Evolutionary conservation across 35 echinoderm and acorn worm genomes (phyloP).

Genomic region (Heliocidaris erythrogramma): DNA sequence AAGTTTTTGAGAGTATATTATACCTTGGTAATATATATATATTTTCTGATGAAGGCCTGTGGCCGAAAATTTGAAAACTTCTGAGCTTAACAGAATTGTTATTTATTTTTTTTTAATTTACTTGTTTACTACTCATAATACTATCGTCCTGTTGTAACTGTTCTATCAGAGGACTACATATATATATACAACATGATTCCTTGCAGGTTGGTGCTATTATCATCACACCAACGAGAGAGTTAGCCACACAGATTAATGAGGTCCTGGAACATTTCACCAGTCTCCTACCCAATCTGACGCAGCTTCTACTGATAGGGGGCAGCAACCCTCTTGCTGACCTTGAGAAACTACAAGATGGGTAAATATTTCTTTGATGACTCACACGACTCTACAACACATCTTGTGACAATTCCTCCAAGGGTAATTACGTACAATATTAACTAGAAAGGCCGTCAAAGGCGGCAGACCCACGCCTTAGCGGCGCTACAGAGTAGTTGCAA

Average conservation of each 20-base stretch:
- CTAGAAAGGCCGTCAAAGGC: too few species aligned
- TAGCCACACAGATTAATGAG: conserved; percentile 87
- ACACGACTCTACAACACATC: too few species aligned
- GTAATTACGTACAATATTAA: too few species aligned
- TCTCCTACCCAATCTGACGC: conserved; percentile 66
- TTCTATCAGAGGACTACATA: background rate
- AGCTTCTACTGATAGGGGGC: conserved; percentile 84
- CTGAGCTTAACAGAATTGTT: too few species aligned
- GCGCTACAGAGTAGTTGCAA: too few species aligned
- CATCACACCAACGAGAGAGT: conserved; percentile 89
- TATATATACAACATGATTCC: background rate
- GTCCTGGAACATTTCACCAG: conserved; percentile 73
- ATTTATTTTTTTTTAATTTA: too few species aligned
- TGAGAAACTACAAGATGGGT: conserved; percentile 82
- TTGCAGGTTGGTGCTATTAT: conserved; percentile 87
- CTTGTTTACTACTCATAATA: background rate
- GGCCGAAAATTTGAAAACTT: too few species aligned
- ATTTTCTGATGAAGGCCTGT: too few species aligned
- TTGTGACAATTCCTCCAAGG: too few species aligned
- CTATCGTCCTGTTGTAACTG: too few species aligned
- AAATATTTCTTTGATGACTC: background rate
- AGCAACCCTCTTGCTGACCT: conserved; percentile 73
- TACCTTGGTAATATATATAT: background rate
- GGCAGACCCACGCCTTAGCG: too few species aligned
- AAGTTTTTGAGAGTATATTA: too few species aligned